Conservation (phyloP, 2,797 vertebrate species). For the Lacerta viridis region DNA sequence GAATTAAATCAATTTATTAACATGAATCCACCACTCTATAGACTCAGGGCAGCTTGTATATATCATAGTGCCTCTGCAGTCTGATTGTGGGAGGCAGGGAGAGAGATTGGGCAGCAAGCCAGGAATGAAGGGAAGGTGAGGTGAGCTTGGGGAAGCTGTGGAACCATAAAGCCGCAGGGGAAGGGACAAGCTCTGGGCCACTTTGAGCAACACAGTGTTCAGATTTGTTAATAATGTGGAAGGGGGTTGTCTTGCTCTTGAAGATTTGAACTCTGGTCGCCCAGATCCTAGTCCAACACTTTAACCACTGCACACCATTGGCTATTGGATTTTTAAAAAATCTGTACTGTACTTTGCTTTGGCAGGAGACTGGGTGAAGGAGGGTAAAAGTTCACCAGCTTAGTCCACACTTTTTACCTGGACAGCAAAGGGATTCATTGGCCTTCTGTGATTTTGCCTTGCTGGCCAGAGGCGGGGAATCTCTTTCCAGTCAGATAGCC, state of each 20-base stretch:
- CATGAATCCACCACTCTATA: not conserved
- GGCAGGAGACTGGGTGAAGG: slow-evolving; percentile 86
- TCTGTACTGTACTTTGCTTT: slow-evolving; percentile 90
- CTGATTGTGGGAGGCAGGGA: not conserved
- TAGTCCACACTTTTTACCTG: slow-evolving; percentile 85
- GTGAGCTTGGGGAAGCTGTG: not conserved
- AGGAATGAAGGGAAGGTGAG: not conserved
- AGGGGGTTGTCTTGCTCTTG: too few relatives aligned
- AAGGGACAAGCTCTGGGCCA: too few relatives aligned
- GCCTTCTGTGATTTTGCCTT: slow-evolving; percentile 86
- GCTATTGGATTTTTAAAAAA: slow-evolving; percentile 90
- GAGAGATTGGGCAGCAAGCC: not conserved
- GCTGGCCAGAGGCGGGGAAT: slow-evolving; percentile 79
- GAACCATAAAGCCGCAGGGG: not conserved
- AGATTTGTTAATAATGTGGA: too few relatives aligned
- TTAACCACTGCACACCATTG: too few relatives aligned
- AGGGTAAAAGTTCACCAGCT: slow-evolving; percentile 89
- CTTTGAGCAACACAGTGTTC: too few relatives aligned
- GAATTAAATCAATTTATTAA: slow-evolving; percentile 8
- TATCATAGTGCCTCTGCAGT: not conserved
- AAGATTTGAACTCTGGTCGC: too few relatives aligned
- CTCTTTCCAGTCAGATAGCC: slow-evolving; percentile 77
- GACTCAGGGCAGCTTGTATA: not conserved
- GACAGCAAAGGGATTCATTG: slow-evolving; percentile 86
- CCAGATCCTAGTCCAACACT: too few relatives aligned